Base-by-base conservation (phyloP, 2,888 invertebrate genomes). In the Eristalinus sepulchralis region DNA sequence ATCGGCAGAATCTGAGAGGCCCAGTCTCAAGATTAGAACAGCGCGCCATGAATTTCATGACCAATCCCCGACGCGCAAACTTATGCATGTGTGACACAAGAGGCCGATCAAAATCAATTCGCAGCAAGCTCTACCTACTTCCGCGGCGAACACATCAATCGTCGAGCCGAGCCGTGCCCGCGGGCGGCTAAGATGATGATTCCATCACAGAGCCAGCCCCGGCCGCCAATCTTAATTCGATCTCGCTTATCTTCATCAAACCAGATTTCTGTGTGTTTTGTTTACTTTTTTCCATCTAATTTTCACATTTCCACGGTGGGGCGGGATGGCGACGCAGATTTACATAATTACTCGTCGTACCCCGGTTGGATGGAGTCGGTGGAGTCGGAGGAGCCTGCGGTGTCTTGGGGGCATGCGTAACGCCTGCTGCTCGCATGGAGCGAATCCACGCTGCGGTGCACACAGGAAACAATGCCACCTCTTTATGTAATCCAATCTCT, bases 401-500 rank as follows among this genome's bases (percentile, higher is more conserved):
- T 47, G 47, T 17, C 17, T 47, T 5, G 17, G 17, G 6, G 47
- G 17, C 47, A 17, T 47, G 47, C 47, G 47, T 47, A 47, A 47
- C 47, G 47, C 17, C 47, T 47, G 27, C 27, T 34, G 8, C 34
- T 1, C 34, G 34, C 34, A 4, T 8, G 34, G 8, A 47, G 47
- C 17, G 47, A 17, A 47, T 47, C 47, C 47, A 47, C 60, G 64
- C 36, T 57, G 57, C 27, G 34, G 34, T 22, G 62, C 39, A 2
- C 34, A 33, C 59, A 39, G 75, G 59, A 76, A 64, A 83, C 62
- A 83, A 73, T 75, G 47, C 79, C 70, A 71, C 71, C 39, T 60
- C 73, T 79, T 80, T 84, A 76, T 80, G 68, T 76, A 76, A 80
- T 72, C 53, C 55, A 72, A 79, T 75, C 39, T 24, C 59, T 75